phyloP scores from a whole-genome alignment of 2,888 invertebrate species.

The Papilio elwesi region DNA sequence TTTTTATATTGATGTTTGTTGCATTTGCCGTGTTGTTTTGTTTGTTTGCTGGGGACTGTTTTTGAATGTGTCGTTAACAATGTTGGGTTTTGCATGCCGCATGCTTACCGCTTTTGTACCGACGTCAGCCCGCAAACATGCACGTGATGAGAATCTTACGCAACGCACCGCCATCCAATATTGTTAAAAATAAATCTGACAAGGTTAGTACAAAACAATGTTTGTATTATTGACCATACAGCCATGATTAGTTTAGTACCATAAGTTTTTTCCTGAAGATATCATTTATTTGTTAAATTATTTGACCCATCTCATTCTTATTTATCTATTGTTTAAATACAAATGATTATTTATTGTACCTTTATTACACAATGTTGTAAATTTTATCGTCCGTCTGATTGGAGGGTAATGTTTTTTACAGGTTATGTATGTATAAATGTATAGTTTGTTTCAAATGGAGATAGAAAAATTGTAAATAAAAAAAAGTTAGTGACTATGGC shows the following conservation, averaged over 20 bases:
- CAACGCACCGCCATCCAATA: slow-evolving; percentile 93
- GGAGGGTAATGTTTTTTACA: too few relatives aligned
- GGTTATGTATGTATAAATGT: too few relatives aligned
- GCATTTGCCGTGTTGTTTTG: not conserved
- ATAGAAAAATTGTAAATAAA: too few relatives aligned
- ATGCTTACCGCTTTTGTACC: slow-evolving; percentile 55
- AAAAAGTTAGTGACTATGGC: too few relatives aligned
- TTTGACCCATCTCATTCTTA: too few relatives aligned
- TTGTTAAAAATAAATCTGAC: slow-evolving; percentile 93
- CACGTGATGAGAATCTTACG: slow-evolving; percentile 91
- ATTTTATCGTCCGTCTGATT: too few relatives aligned
- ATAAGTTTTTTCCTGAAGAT: too few relatives aligned
- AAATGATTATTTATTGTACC: too few relatives aligned
- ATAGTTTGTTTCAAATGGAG: too few relatives aligned
- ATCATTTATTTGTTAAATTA: too few relatives aligned
- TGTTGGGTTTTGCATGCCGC: slow-evolving; percentile 75
- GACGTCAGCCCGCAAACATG: slow-evolving; percentile 89
- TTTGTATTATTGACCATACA: not conserved
- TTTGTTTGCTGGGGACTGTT: slow-evolving; percentile 15
- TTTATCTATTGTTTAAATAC: too few relatives aligned
- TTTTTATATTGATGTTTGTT: not conserved
- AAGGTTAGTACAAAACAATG: slow-evolving; percentile 86
- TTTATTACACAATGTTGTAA: too few relatives aligned
- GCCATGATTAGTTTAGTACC: not conserved
- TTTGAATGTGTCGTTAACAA: slow-evolving; percentile 44